These are phyloP conservation scores for Pherbina coryleti DNA, from an alignment of 2,888 invertebrate species.

Conservation along the genomic window DNA sequence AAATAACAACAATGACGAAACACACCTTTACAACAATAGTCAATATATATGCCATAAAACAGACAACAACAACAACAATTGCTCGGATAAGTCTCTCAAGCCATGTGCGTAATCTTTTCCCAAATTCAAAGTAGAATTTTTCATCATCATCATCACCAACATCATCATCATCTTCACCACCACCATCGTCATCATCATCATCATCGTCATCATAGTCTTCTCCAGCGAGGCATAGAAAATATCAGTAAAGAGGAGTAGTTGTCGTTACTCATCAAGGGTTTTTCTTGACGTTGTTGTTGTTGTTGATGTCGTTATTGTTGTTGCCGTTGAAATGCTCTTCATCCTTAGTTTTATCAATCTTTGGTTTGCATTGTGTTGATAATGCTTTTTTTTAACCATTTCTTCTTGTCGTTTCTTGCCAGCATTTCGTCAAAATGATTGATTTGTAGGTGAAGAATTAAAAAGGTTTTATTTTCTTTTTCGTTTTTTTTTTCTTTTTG, in stretches of 20 bases:
- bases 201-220: slow-evolving; percentile 5
- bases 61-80: slow-evolving; percentile 7
- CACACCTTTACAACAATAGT: slow-evolving; percentile 18
- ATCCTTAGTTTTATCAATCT: slow-evolving; percentile 14
- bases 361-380: slow-evolving; percentile 29
- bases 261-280: slow-evolving; percentile 31
- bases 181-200: background rate
- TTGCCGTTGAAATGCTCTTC: background rate
- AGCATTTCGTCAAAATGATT: slow-evolving; percentile 67
- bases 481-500: slow-evolving; percentile 34
- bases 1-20: background rate
- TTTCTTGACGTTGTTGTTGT: background rate
- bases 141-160: background rate
- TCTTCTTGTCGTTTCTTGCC: slow-evolving; percentile 48
- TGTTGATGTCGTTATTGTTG: background rate
- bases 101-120: slow-evolving; percentile 21
- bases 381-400: slow-evolving; percentile 39
- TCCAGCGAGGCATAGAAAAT: background rate
- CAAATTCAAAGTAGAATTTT: slow-evolving; percentile 17
- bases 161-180: background rate
- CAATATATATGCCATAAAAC: background rate
- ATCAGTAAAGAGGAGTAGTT: slow-evolving; percentile 22
- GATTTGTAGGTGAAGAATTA: slow-evolving; percentile 68
- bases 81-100: slow-evolving; percentile 1
- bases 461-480: slow-evolving; percentile 53